Evolutionary conservation across 2,888 invertebrate species (phyloP), one percentile per base, ranked within the genome.

Genomic region (Hartigia nigra): DNA sequence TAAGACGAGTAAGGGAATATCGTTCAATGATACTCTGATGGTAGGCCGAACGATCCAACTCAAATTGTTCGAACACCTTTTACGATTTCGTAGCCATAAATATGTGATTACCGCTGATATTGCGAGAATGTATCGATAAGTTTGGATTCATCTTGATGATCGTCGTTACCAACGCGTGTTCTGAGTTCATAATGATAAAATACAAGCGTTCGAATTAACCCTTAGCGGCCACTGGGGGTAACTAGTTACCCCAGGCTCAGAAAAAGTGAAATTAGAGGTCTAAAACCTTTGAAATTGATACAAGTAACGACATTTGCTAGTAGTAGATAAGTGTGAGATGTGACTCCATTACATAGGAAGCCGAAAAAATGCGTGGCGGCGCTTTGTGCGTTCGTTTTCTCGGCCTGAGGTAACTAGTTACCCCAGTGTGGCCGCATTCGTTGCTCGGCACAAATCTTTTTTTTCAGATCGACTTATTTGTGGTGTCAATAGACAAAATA

Each of bases 161-260:
- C 39, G 76, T 23, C 11, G 76, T 11, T 80, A 74, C 69, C 80
- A 80, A 36, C 32, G 37, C 9, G n/a, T 80, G 12, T 75, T 80
- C 14, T 80, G 78, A 75, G 35, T 70, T 11, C n/a, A 31, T 2
- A 1, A 80, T 23, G 12, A 74, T 3, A 37, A 37, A 4, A 78
- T 78, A n/a, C n/a, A n/a, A n/a, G n/a, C 69, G 69, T 69, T 14
- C 12, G 69, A 12, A 12, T 69, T 69, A 69, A 69, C 69, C 69
- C 69, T 69, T 69, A 69, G 69, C 69, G 69, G 69, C 69, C 69
- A 74, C 32, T 12, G 12, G 74, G 74, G 74, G 74, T 74, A 31
- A 74, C 74, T 74, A 74, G 74, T 74, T 74, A 74, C 74, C 74
- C 74, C 74, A 74, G 74, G 74, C 74, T 74, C 35, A 74, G 35